phyloP scores from a whole-genome alignment of 2,888 invertebrate species.

The Scaptomyza parva region DNA sequence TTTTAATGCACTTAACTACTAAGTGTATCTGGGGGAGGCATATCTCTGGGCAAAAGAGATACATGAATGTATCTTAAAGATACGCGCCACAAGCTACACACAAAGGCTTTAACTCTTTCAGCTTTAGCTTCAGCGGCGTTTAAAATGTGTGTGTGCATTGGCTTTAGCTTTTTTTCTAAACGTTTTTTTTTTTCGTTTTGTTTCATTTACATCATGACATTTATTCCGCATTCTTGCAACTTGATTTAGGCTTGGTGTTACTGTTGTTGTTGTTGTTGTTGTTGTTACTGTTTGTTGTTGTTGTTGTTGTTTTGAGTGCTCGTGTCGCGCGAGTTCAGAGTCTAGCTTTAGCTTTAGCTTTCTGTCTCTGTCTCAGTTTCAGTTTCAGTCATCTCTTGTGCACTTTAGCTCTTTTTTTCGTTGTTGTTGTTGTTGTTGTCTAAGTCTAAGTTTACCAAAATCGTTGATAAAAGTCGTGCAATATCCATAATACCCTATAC shows the following conservation, averaged over 20 bases:
- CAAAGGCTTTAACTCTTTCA: conserved; percentile 37
- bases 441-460: conserved; percentile 47
- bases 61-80: conserved; percentile 57
- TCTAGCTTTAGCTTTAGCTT: conserved; percentile 6
- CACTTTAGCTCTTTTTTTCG: conserved; percentile 46
- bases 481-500: conserved; percentile 40
- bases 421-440: too few species aligned
- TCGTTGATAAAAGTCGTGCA: conserved; percentile 58
- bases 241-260: conserved; percentile 79
- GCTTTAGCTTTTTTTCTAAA: conserved; percentile 4
- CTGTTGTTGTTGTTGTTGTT: conserved; percentile 17
- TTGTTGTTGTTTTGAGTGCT: conserved; percentile 32
- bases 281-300: conserved; percentile 24
- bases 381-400: conserved; percentile 38
- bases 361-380: not conserved
- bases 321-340: conserved; percentile 44
- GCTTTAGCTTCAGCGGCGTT: conserved; percentile 28
- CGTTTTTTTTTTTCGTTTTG: conserved; percentile 34
- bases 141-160: conserved; percentile 3
- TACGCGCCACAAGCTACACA: conserved; percentile 40
- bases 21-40: conserved; percentile 35
- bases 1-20: conserved; percentile 50
- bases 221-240: conserved; percentile 80
- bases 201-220: conserved; percentile 68
- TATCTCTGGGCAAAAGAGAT: conserved; percentile 40